Conservation (phyloP, 2,888 invertebrate species). For the Thecophora atra region DNA sequence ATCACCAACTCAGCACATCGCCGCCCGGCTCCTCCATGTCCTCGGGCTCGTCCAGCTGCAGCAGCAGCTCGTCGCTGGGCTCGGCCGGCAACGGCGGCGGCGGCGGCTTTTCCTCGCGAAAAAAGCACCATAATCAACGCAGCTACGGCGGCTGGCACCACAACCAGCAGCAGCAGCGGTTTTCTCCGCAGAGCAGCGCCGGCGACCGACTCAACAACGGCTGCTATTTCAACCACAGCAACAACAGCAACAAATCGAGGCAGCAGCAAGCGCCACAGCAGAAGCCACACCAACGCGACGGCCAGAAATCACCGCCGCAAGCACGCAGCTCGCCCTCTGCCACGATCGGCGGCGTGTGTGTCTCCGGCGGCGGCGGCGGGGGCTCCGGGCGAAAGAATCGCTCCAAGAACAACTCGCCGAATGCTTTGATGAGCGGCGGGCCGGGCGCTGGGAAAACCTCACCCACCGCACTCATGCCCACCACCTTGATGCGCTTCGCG, state of each 20-base stretch:
- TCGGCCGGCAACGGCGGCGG: slow-evolving; percentile 49
- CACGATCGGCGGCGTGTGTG: slow-evolving; percentile 54
- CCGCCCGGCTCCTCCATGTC: slow-evolving; percentile 53
- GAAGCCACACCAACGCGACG: slow-evolving; percentile 46
- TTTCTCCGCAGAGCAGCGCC: slow-evolving; percentile 46
- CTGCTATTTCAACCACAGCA: slow-evolving; percentile 41
- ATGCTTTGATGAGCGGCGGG: slow-evolving; percentile 40
- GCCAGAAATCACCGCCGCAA: slow-evolving; percentile 51
- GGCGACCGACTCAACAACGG: slow-evolving; percentile 43
- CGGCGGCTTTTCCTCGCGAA: slow-evolving; percentile 51
- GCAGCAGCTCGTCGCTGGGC: slow-evolving; percentile 47
- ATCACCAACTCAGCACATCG: slow-evolving; percentile 52
- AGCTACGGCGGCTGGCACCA: slow-evolving; percentile 44
- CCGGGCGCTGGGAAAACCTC: slow-evolving; percentile 57
- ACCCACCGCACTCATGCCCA: slow-evolving; percentile 61
- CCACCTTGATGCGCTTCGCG: slow-evolving; percentile 69
- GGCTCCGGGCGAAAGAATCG: slow-evolving; percentile 57
- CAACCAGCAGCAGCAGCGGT: slow-evolving; percentile 53
- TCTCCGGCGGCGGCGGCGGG: slow-evolving; percentile 45
- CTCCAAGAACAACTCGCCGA: slow-evolving; percentile 49
- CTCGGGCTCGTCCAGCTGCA: slow-evolving; percentile 49
- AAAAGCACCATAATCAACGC: slow-evolving; percentile 49
- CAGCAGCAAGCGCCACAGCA: slow-evolving; percentile 45
- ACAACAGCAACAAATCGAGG: slow-evolving; percentile 37
- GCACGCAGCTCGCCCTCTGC: slow-evolving; percentile 57